These are phyloP conservation scores for Periparus ater DNA, from an alignment of 2,797 vertebrate genomes.

Conservation along the genomic window DNA sequence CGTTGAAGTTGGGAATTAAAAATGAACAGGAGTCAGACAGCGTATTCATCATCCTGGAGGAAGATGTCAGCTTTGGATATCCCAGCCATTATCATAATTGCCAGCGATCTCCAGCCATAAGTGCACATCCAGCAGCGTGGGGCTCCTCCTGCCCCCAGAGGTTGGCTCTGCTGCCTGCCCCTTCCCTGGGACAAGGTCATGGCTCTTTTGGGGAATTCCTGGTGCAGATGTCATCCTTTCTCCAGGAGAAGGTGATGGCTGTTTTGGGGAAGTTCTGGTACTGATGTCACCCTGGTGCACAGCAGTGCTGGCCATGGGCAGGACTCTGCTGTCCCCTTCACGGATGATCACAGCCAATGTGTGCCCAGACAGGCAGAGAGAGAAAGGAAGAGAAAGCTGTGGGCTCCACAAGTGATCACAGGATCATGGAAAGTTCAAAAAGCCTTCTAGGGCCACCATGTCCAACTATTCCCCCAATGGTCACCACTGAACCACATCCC, in stretches of 20 bases:
- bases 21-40: conserved; percentile 56
- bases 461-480: not conserved
- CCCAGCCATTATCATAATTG: conserved; percentile 42
- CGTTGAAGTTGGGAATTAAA: conserved; percentile 34
- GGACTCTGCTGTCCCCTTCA: accelerated
- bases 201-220: not conserved
- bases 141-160: not conserved
- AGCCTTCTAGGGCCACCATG: not conserved
- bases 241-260: not conserved
- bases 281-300: not conserved
- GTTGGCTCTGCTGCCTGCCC: not conserved
- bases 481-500: not conserved
- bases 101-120: not conserved
- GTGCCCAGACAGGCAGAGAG: accelerated
- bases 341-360: too few relatives aligned
- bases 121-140: not conserved
- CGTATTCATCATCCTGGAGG: conserved; percentile 37
- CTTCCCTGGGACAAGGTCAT: not conserved
- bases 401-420: accelerated
- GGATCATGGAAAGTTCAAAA: not conserved
- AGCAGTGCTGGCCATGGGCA: not conserved
- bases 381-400: not conserved
- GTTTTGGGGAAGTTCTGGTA: not conserved
- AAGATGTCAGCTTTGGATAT: conserved; percentile 34
- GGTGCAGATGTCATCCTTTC: not conserved